Evolutionary conservation across 2,888 invertebrate species (phyloP).

Genomic region (Rhamnusium bicolor): DNA sequence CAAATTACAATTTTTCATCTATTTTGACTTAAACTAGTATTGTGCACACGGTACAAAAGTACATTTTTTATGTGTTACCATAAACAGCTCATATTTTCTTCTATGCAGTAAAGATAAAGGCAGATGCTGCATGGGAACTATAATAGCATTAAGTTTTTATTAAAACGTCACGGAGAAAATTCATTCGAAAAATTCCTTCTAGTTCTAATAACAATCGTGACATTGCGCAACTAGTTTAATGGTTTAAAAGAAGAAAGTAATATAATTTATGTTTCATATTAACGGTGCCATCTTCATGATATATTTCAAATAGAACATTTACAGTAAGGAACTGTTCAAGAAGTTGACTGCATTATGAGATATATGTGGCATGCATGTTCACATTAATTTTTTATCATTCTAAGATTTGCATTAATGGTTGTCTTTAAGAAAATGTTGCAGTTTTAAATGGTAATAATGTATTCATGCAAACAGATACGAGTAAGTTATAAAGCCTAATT

Average conservation of each 20-base stretch:
- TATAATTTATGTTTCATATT: conserved; percentile 38
- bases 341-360: conserved; percentile 13
- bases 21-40: too few species aligned
- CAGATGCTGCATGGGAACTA: background rate
- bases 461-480: too few species aligned
- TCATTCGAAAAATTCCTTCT: background rate
- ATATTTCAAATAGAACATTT: conserved; percentile 40
- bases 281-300: conserved; percentile 39
- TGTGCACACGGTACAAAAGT: too few species aligned
- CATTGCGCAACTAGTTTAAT: conserved; percentile 32
- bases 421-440: too few species aligned
- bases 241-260: conserved; percentile 39
- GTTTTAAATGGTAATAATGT: too few species aligned
- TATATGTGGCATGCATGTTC: background rate
- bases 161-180: conserved; percentile 16
- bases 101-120: background rate
- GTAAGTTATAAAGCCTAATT: too few species aligned
- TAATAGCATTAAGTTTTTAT: background rate
- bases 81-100: background rate
- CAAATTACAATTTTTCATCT: too few species aligned
- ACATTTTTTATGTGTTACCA: background rate
- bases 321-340: conserved; percentile 33
- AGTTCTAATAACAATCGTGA: conserved; percentile 35
- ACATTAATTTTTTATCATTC: background rate
- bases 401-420: background rate